A percentile compares a stretch with the other conserved stretches of the same genome.
phyloP scores from a whole-genome alignment of 2,113 vertebrate species.

The Microcebus ravelobensis region DNA sequence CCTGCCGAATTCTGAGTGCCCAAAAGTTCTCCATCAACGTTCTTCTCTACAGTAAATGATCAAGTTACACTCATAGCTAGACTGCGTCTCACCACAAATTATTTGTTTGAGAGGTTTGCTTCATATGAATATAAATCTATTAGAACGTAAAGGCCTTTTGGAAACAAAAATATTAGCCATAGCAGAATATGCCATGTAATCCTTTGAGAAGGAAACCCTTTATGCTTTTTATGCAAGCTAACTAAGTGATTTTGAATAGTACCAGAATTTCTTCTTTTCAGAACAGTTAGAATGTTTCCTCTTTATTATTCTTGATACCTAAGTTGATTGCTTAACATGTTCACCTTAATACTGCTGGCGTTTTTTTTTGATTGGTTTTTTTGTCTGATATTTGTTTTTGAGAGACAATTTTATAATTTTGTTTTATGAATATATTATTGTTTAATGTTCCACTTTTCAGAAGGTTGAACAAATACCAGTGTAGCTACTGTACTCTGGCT shows the following conservation, averaged over 20 bases:
- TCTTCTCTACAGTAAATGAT: neutral
- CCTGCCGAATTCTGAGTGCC: neutral
- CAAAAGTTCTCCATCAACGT: neutral
- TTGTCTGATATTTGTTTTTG: neutral
- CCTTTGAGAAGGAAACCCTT: neutral
- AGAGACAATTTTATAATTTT: neutral
- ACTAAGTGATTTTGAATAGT: neutral
- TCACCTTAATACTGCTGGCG: neutral
- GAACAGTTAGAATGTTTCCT: neutral
- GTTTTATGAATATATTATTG: neutral
- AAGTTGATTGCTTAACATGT: neutral
- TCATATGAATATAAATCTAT: neutral
- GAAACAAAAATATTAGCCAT: slow-evolving; percentile 18
- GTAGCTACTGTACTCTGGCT: neutral
- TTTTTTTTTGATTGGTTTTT: neutral
- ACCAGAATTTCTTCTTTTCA: neutral
- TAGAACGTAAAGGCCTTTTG: slow-evolving; percentile 20
- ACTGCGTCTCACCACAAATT: neutral
- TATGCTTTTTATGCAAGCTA: neutral
- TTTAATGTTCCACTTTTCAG: neutral
- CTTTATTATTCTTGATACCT: neutral
- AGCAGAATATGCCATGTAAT: neutral
- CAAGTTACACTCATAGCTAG: neutral
- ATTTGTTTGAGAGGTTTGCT: neutral
- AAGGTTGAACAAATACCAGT: neutral